Evolutionary conservation across 1,140 invertebrate genomes (phyloP).

Genomic region (Coelopa frigida): DNA sequence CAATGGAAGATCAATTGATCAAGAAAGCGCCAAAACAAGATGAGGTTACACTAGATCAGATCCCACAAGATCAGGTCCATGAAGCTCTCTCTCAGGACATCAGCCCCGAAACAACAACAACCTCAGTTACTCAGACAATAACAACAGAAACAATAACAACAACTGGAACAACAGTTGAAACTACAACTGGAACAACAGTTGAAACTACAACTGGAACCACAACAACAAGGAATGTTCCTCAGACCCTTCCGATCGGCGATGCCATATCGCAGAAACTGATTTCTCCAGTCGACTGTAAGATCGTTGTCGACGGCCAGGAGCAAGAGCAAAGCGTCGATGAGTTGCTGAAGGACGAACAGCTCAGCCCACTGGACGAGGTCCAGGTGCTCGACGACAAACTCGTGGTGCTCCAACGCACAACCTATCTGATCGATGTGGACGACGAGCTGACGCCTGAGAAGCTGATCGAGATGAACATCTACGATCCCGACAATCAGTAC

Average conservation of each 20-base stretch:
- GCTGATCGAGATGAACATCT: slow-evolving; percentile 64
- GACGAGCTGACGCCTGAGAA: slow-evolving; percentile 54
- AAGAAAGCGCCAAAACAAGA: too few species aligned
- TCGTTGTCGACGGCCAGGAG: slow-evolving; percentile 52
- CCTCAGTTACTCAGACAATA: neutral
- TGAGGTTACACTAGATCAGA: too few species aligned
- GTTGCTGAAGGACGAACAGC: slow-evolving; percentile 55
- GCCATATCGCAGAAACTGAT: slow-evolving; percentile 68
- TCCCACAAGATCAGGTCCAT: neutral
- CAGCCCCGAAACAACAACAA: neutral
- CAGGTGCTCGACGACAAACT: slow-evolving; percentile 52
- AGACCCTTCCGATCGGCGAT: slow-evolving; percentile 52
- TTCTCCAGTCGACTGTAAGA: slow-evolving; percentile 62
- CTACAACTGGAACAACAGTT: slow-evolving; percentile 24
- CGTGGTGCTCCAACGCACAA: slow-evolving; percentile 35
- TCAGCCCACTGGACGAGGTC: slow-evolving; percentile 59
- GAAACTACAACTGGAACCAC: slow-evolving; percentile 22
- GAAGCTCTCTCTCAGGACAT: neutral
- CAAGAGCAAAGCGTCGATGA: slow-evolving; percentile 55
- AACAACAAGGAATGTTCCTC: slow-evolving; percentile 23
- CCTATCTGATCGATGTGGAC: slow-evolving; percentile 34
- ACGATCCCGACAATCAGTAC: slow-evolving; percentile 62
- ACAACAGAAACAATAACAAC: slow-evolving; percentile 12
- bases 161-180: slow-evolving; percentile 10
- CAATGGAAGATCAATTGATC: too few species aligned